phyloP scores from a whole-genome alignment of 2,113 vertebrate species.

The Lycaon pictus region DNA sequence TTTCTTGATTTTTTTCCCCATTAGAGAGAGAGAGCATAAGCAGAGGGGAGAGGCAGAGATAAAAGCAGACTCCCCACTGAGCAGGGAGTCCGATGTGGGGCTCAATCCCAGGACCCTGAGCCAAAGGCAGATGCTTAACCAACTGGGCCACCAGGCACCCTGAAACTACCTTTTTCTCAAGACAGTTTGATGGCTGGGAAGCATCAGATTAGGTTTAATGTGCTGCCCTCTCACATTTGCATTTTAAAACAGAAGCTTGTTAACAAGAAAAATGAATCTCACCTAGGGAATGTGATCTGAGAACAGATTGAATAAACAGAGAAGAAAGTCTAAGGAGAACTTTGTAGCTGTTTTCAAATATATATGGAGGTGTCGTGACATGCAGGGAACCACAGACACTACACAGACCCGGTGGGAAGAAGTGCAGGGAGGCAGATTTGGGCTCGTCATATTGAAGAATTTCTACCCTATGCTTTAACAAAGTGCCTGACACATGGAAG shows the following conservation, averaged over 20 bases:
- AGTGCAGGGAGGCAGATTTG: not conserved
- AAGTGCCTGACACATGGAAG: not conserved
- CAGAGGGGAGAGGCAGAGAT: too few relatives aligned
- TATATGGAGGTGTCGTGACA: not conserved
- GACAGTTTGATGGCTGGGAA: not conserved
- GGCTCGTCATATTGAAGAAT: not conserved
- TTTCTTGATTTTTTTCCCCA: too few relatives aligned
- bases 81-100: too few relatives aligned
- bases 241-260: slow-evolving; percentile 56
- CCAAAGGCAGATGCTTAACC: too few relatives aligned
- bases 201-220: not conserved
- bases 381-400: not conserved
- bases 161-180: not conserved
- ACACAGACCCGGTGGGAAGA: not conserved
- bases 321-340: slow-evolving; percentile 18
- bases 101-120: too few relatives aligned
- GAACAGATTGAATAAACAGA: slow-evolving; percentile 33
- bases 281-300: not conserved
- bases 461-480: not conserved
- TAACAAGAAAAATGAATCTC: slow-evolving; percentile 59
- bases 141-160: too few relatives aligned
- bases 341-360: not conserved
- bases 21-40: too few relatives aligned
- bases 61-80: too few relatives aligned
- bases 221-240: not conserved